A percentile compares a stretch with the other conserved stretches of the same genome.
These are phyloP conservation scores for Mesorhabditis spiculigera DNA, from an alignment of 2,888 invertebrate genomes.

Conservation along the genomic window DNA sequence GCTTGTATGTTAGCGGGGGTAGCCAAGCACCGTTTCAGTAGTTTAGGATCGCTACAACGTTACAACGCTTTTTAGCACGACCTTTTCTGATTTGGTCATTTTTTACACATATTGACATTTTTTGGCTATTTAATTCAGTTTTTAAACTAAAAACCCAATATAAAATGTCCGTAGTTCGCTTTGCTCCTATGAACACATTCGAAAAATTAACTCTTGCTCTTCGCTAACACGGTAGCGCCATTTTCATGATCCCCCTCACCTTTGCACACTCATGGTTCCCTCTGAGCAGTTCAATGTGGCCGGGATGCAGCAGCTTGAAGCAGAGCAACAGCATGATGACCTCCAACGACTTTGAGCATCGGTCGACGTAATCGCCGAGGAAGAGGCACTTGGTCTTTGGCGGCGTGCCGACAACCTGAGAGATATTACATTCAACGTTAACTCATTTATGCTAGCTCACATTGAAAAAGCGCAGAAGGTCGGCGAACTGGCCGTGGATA, in stretches of 20 bases:
- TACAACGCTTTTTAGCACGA: not conserved
- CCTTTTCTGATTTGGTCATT: too few species aligned
- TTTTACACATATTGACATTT: not conserved
- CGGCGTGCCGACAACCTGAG: constrained; percentile 35
- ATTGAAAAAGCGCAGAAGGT: constrained; percentile 25
- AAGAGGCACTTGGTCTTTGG: constrained; percentile 37
- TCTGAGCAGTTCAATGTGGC: constrained; percentile 37
- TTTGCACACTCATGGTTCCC: constrained; percentile 51
- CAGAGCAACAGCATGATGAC: constrained; percentile 43
- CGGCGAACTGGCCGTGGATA: constrained; percentile 46
- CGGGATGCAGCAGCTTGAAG: constrained; percentile 39
- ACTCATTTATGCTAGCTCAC: not conserved
- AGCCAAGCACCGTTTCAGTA: not conserved
- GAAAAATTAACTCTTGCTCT: too few species aligned
- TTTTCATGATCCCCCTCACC: constrained; percentile 11
- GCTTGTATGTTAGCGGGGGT: too few species aligned
- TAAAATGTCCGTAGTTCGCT: too few species aligned
- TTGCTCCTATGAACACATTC: too few species aligned
- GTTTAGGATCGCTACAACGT: not conserved
- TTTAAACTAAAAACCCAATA: not conserved
- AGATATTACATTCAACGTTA: not conserved
- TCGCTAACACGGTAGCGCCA: not conserved
- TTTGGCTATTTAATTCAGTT: not conserved
- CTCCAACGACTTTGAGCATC: constrained; percentile 42
- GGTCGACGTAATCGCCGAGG: constrained; percentile 52